Percentiles rank a stretch among this genome's conserved stretches.
Evolutionary conservation across 1,140 invertebrate species (phyloP).

Genomic region (Drosophila nannoptera): DNA sequence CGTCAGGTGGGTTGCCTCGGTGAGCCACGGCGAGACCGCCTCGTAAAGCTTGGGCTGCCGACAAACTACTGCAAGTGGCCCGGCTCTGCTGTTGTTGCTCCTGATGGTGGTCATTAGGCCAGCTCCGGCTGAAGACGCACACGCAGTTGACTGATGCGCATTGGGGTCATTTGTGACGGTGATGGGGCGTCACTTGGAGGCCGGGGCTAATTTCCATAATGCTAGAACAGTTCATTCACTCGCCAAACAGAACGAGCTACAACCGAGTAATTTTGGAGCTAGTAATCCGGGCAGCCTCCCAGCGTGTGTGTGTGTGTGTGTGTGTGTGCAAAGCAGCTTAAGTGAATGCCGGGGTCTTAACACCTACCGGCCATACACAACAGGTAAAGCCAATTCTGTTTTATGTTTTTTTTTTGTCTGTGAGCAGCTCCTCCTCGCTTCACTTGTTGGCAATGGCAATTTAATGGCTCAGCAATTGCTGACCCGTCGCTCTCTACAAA

Average conservation of each 20-base stretch:
- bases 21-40: constrained; percentile 35
- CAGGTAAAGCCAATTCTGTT: constrained; percentile 2
- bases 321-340: constrained; percentile 32
- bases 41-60: constrained; percentile 45
- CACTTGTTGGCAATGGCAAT: constrained; percentile 61
- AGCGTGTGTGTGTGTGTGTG: neutral
- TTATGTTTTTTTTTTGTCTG: too few relatives aligned
- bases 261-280: constrained; percentile 23
- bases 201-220: constrained; percentile 73
- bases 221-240: constrained; percentile 50
- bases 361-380: constrained; percentile 46
- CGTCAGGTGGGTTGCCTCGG: neutral
- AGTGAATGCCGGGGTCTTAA: constrained; percentile 47
- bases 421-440: constrained; percentile 22
- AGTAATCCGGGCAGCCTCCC: constrained; percentile 22
- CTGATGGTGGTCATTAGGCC: constrained; percentile 61
- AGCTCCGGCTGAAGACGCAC: constrained; percentile 36
- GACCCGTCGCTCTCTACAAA: constrained; percentile 49
- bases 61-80: constrained; percentile 46
- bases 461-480: constrained; percentile 72
- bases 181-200: constrained; percentile 67
- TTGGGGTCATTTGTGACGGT: constrained; percentile 61
- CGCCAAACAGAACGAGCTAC: constrained; percentile 25
- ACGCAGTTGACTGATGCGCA: constrained; percentile 51
- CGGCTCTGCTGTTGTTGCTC: constrained; percentile 34